Percentiles rank a stretch among this genome's conserved stretches.
These are phyloP conservation scores for Prolemur simus DNA, from an alignment of 2,113 vertebrate genomes.

Conservation along the genomic window DNA sequence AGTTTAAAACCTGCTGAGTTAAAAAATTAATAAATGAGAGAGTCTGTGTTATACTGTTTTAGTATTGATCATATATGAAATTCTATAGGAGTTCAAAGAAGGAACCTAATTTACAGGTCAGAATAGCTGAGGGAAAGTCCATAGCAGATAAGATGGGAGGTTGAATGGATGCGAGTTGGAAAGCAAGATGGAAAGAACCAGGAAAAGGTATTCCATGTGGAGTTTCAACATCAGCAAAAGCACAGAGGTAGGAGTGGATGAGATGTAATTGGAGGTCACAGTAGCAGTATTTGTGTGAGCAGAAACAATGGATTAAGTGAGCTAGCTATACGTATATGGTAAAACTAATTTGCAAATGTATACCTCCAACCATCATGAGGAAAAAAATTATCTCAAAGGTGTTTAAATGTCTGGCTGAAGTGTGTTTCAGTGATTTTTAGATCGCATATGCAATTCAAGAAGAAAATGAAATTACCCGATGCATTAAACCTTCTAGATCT, in stretches of 20 bases:
- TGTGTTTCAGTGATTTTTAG: not conserved
- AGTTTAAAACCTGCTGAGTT: not conserved
- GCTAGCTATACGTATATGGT: not conserved
- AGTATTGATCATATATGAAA: not conserved
- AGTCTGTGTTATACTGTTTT: not conserved
- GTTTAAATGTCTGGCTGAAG: not conserved
- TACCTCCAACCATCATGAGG: not conserved
- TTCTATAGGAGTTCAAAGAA: not conserved
- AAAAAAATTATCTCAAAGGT: not conserved
- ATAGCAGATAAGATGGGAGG: not conserved
- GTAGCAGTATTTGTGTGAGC: not conserved
- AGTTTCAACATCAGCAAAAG: not conserved
- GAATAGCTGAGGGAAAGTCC: not conserved
- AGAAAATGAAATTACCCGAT: conserved; percentile 5
- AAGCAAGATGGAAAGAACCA: not conserved
- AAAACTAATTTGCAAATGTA: conserved; percentile 23
- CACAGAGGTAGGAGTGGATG: not conserved
- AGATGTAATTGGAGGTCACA: not conserved
- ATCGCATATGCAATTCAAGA: not conserved
- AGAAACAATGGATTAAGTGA: not conserved
- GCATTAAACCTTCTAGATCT: not conserved
- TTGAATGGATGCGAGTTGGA: not conserved
- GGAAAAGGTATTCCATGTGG: not conserved
- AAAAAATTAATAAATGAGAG: not conserved
- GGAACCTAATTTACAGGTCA: not conserved